Evolutionary conservation across 2,797 vertebrate genomes (phyloP).

Genomic region (Takifugu ocellatus): DNA sequence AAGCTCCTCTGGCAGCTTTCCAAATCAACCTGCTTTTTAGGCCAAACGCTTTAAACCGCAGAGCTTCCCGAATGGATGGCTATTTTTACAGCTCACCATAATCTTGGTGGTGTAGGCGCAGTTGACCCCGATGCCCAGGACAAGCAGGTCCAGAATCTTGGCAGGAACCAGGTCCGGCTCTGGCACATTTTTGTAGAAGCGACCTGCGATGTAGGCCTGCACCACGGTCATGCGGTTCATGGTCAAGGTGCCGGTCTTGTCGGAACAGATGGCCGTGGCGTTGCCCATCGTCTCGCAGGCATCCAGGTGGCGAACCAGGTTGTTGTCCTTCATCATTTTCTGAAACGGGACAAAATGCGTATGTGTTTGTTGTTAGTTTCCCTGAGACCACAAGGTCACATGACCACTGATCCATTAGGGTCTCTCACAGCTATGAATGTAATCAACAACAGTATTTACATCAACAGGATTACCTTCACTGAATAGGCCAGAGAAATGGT

Average conservation of each 20-base stretch:
- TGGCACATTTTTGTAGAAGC: conserved; percentile 86
- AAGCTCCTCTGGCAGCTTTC: conserved; percentile 25
- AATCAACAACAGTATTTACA: not conserved
- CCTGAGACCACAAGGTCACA: no score
- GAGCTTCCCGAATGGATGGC: conserved; percentile 34
- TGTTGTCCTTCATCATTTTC: conserved; percentile 99
- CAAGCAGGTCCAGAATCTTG: conserved; percentile 84
- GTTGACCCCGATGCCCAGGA: conserved; percentile 89
- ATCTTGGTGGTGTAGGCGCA: conserved; percentile 96
- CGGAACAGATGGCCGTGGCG: conserved; percentile 96
- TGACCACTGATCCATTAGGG: no score
- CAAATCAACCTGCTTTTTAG: conserved; percentile 17
- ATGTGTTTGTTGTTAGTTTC: no score
- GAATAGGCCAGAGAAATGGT: conserved; percentile 98
- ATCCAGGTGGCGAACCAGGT: conserved; percentile 93
- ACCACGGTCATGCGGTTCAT: conserved; percentile 97
- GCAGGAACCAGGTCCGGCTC: conserved; percentile 80
- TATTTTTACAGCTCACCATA: conserved; percentile 81
- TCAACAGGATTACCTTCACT: conserved; percentile 80
- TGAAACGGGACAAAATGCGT: conserved; percentile 44
- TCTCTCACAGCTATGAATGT: no score
- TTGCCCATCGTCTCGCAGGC: conserved; percentile 99
- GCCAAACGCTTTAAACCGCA: conserved; percentile 26
- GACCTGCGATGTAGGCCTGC: conserved; percentile 83
- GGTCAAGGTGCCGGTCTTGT: conserved; percentile 96